Evolutionary conservation across 2,888 invertebrate genomes (phyloP), one percentile per base, ranked within the genome.

Genomic region (Harpalus rufipes): DNA sequence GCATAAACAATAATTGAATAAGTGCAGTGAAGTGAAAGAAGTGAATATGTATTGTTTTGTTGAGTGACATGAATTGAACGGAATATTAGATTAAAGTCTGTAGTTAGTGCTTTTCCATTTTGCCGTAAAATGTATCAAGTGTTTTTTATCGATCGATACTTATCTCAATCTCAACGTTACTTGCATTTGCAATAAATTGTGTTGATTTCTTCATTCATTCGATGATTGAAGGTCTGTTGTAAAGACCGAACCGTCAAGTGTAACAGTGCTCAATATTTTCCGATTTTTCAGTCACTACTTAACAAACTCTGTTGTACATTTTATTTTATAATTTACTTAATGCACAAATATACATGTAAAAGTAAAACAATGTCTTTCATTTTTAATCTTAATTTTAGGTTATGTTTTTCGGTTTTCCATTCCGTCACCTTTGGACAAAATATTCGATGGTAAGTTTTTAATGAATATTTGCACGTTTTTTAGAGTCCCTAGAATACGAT

Each of bases 51-150:
- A 32, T 32, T 32, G 32, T 32, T 32, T 32, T 32, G 32, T 32
- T 32, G 3, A 5, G 32, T 32, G 32, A 32, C 32, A 32, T 32
- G 32, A 32, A 32, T 32, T 32, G 32, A 32, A 32, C 32, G 32
- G 32, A 21, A 21, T 32, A 32, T 1, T 32, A 32, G 32, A 32
- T 51, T 51, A 51, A 12, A 51, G 44, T 51, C 61, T 65, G 85
- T 85, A 85, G 85, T 58, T 80, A 85, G 85, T 80, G 85, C 85
- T 85, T 85, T 85, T 85, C 80, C 79, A 85, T 85, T 85, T 85
- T 79, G 72, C 79, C 80, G 80, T 79, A 85, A 85, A 79, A 85
- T 85, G 85, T 85, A 85, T 80, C 85, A 72, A 72, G 80, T 85
- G 85, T 85, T 85, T 85, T 85, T 85, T 85, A 85, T 85, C 80